Base-by-base conservation (phyloP, 1,140 invertebrate genomes). In the Atta colombica region DNA sequence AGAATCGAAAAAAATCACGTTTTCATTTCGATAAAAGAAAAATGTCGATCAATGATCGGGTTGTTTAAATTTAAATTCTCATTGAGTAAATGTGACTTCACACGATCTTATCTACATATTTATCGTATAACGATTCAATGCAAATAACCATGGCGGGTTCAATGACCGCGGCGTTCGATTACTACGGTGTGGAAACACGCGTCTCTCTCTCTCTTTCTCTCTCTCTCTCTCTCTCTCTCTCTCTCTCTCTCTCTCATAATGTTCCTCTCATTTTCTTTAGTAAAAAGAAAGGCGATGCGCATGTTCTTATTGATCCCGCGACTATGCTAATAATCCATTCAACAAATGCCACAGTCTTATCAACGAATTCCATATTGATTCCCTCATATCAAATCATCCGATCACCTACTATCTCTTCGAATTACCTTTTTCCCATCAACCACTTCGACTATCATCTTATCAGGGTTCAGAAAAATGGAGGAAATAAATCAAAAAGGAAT, bases 321-420 rank as follows among this genome's bases (percentile, higher is more conserved):
- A 61, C 87, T 88, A 82, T 68, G 84, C 65, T 87, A 88, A 90
- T 93, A 92, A 92, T 89, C 87, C 69, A 85, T 89, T 63, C 63
- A 88, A 87, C 78, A 49, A 87, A 85, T 75, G 72, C 75, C 87
- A 87, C 87, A 89, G 77, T 91, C 88, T 93, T 92, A 91, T 91
- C 92, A 91, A 87, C 86, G 72, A 85, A 89, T 84, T 81, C 85
- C 87, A 68, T 90, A 89, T 93, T 88, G 90, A 72, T 78, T 75
- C 28, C n/a, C 69, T 85, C 31, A 31, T 21, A 39, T 14, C 51
- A 14, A 51, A 51, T 5, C 49, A 68, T 65, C 25, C 72, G 21
- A 58, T 88, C 72, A 49, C 49, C 63, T 21, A 49, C 16, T 53
- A 78, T 58, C 21, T 5, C 14, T 53, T 8, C 35, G 68, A 90